phyloP scores from a whole-genome alignment of 1,140 invertebrate species.

The Nilaparvata lugens region DNA sequence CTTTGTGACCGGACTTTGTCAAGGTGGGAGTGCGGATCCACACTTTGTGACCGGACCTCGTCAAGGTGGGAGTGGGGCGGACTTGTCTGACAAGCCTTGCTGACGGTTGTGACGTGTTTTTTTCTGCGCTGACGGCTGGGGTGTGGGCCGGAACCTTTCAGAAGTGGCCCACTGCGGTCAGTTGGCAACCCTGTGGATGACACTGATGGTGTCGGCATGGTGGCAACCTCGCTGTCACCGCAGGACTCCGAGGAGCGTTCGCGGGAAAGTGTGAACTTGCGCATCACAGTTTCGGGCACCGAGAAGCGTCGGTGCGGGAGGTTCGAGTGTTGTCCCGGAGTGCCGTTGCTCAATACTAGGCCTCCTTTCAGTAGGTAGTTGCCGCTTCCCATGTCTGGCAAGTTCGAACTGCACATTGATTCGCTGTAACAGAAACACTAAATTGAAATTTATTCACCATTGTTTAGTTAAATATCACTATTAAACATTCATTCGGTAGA shows the following conservation, averaged over 20 bases:
- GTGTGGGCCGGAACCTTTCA: background rate
- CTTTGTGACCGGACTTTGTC: too few relatives aligned
- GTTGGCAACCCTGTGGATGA: background rate
- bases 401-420: background rate
- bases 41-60: too few relatives aligned
- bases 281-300: constrained; percentile 29
- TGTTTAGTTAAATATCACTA: too few relatives aligned
- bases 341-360: too few relatives aligned
- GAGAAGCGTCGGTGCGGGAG: constrained; percentile 26
- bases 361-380: too few relatives aligned
- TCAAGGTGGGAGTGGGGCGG: background rate
- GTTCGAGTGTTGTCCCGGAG: background rate
- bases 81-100: constrained; percentile 18
- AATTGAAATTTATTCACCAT: background rate
- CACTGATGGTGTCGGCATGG: constrained; percentile 10
- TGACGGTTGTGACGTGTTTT: background rate
- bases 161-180: background rate
- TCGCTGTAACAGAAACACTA: background rate
- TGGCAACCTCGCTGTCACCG: constrained; percentile 6
- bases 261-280: constrained; percentile 23
- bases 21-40: too few relatives aligned
- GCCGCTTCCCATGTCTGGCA: constrained; percentile 9
- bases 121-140: background rate
- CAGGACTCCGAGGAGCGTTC: constrained; percentile 11
- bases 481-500: too few relatives aligned